Conservation (phyloP, 2,797 vertebrate genomes). For the Chanos chanos region DNA sequence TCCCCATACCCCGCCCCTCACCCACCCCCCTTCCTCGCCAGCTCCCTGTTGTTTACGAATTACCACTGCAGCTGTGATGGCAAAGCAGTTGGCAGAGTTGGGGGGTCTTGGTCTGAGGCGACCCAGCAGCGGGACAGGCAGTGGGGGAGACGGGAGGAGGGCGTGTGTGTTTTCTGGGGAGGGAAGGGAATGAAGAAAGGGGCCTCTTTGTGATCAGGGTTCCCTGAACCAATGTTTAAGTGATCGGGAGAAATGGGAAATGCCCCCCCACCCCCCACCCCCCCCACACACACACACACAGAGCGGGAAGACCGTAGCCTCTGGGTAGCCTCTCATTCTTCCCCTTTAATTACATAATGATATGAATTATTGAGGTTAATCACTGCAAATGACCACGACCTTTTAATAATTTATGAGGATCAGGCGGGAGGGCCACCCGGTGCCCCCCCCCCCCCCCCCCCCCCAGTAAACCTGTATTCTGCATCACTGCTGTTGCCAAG, state of each 20-base stretch:
- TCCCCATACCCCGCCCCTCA: constrained; percentile 14
- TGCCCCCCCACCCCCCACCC: too few species aligned
- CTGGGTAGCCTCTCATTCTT: constrained; percentile 35
- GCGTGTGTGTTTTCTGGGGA: too few species aligned
- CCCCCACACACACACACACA: constrained; percentile 23
- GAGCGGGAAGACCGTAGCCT: constrained; percentile 28
- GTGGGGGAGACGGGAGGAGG: too few species aligned
- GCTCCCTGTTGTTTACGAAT: constrained; percentile 67
- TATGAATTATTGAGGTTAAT: constrained; percentile 51
- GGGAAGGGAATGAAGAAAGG: too few species aligned
- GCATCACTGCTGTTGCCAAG: neutral
- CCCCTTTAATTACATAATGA: constrained; percentile 39
- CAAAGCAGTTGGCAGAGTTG: constrained; percentile 48
- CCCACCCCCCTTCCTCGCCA: constrained; percentile 29
- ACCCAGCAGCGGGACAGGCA: constrained; percentile 5
- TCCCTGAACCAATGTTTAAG: constrained; percentile 18
- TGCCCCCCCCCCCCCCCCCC: too few species aligned
- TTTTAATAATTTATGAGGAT: constrained; percentile 41
- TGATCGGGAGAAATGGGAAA: constrained; percentile 37
- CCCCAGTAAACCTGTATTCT: neutral
- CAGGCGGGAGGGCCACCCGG: neutral
- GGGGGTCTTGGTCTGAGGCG: constrained; percentile 33
- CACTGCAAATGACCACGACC: constrained; percentile 36
- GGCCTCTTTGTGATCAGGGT: constrained; percentile 22
- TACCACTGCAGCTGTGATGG: constrained; percentile 46